Evolutionary conservation across 2,113 vertebrate species (phyloP), one percentile per base, ranked within the genome.

Genomic region (Proterorhinus semilunaris): DNA sequence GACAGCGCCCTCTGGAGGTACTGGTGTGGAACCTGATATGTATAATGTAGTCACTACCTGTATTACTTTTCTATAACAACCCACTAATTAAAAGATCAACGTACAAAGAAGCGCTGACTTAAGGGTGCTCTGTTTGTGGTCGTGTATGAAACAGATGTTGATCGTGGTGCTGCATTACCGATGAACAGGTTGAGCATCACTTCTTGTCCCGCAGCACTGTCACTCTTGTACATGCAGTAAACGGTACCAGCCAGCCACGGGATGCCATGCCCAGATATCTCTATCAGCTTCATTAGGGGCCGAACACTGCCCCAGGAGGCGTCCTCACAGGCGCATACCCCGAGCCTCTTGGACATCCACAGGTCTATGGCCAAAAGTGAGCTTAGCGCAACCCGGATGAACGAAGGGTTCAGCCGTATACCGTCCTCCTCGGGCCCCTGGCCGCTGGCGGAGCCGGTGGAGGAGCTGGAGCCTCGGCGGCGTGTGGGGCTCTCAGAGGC

Each of bases 141-240:
- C 27, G 27, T 36, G 27, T 4, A 36, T 5, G 9, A 21, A 61
- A 8, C 12, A n/a, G 9, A 44, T 61, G 2, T 9, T 13, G 57
- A 5, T 12, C 9, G 2, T 10, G 4, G 43, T 50, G 7, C 21
- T 5, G 36, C 44, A 86, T 93, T 94, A 97, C 96, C 95, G 74
- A 96, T 94, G 54, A 99, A 89, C 42, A 99, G 92, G 88, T 99
- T 99, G 83, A 97, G 93, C 89, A 98, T 92, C 80, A 98, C 96
- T 76, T 98, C 96, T 55, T 96, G 95, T 15, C 93, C 95, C 0
- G 96, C 94, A 5, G 91, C 92, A 76, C 93, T 98, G 89, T 95
- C 94, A 51, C 94, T 98, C 78, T 94, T 93, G 75, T 90, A 94
- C 72, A 99, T 83, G 64, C 95, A 95, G 85, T 97, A 98, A 11